These are phyloP conservation scores for Galaxias olidus DNA, from an alignment of 2,797 vertebrate species.

Conservation along the genomic window DNA sequence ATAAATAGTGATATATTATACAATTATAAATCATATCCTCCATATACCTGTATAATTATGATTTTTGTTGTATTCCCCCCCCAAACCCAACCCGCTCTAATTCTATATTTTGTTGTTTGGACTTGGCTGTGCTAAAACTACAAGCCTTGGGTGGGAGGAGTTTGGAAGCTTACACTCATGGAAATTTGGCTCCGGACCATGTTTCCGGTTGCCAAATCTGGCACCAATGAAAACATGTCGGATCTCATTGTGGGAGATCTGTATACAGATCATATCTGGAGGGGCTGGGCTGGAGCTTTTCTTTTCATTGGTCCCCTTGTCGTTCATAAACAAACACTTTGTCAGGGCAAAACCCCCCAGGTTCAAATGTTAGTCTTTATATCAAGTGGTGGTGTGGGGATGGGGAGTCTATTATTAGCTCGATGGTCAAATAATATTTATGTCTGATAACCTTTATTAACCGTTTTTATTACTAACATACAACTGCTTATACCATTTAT, in stretches of 20 bases:
- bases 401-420: no score
- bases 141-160: slow-evolving; percentile 25
- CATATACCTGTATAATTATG: no score
- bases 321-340: slow-evolving; percentile 61
- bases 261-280: slow-evolving; percentile 76
- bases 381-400: no score
- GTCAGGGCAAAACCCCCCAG: no score
- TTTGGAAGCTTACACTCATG: slow-evolving; percentile 55
- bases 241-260: slow-evolving; percentile 68
- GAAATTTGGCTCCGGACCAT: slow-evolving; percentile 75
- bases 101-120: slow-evolving; percentile 15
- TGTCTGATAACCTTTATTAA: no score
- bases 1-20: no score
- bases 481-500: no score
- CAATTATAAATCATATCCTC: no score
- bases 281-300: slow-evolving; percentile 42
- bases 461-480: no score
- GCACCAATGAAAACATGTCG: slow-evolving; percentile 60
- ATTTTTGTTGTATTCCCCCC: no score
- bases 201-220: slow-evolving; percentile 68
- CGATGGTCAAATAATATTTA: no score
- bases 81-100: neutral
- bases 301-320: slow-evolving; percentile 39
- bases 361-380: no score
- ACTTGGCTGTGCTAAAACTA: slow-evolving; percentile 32